These are phyloP conservation scores for Argentina silus DNA, from an alignment of 2,797 vertebrate genomes.

Conservation along the genomic window DNA sequence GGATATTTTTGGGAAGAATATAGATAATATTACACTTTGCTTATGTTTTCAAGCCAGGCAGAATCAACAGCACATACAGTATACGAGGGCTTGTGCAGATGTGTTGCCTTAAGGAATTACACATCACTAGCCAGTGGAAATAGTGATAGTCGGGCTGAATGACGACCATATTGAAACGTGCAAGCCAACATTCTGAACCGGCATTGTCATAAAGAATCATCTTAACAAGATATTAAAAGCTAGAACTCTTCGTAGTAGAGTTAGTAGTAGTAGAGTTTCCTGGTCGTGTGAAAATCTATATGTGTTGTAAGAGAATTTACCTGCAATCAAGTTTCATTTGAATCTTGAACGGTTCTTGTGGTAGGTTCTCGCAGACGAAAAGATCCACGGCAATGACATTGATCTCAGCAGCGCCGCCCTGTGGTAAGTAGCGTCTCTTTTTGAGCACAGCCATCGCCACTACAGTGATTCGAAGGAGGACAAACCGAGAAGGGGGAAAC, in stretches of 20 bases:
- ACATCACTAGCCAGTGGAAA: not conserved
- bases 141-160: not conserved
- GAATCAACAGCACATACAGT: too few species aligned
- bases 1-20: too few species aligned
- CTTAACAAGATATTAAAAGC: not conserved
- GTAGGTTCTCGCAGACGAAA: conserved; percentile 40
- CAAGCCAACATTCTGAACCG: not conserved
- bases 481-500: conserved; percentile 42
- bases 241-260: too few species aligned
- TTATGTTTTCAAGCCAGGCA: too few species aligned
- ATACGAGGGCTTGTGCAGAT: too few species aligned
- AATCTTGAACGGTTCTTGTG: conserved; percentile 3
- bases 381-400: conserved; percentile 93
- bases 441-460: conserved; percentile 18
- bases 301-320: conserved; percentile 50
- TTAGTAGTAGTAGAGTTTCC: too few species aligned
- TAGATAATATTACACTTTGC: too few species aligned
- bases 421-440: conserved; percentile 71
- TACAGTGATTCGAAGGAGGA: conserved; percentile 39
- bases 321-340: conserved; percentile 46
- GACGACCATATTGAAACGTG: not conserved
- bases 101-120: not conserved
- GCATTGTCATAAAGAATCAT: not conserved
- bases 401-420: conserved; percentile 92
- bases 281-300: not conserved